A percentile compares a stretch with the other conserved stretches of the same genome.
phyloP scores from a whole-genome alignment of 1,140 invertebrate species.

The Aphaenogaster floridana region DNA sequence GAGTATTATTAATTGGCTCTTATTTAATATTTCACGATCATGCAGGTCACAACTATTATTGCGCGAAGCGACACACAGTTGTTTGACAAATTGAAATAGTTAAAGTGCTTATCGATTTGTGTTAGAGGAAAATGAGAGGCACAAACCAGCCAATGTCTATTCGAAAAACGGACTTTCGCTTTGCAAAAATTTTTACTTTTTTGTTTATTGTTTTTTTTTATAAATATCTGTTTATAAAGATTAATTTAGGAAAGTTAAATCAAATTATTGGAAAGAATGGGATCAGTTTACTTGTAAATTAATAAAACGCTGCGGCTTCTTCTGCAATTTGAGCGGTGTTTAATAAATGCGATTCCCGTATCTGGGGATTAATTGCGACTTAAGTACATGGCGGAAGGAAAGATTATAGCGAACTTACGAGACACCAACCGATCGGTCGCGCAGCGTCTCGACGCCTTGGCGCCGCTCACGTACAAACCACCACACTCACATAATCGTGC shows the following conservation, averaged over 20 bases:
- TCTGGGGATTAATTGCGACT: conserved; percentile 38
- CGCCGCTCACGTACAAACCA: conserved; percentile 66
- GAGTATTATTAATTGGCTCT: neutral
- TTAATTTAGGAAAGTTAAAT: conserved; percentile 8
- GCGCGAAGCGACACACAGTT: neutral
- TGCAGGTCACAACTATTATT: neutral
- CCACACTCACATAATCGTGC: neutral
- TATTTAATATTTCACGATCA: conserved; percentile 4
- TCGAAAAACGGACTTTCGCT: neutral
- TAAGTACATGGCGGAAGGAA: conserved; percentile 51
- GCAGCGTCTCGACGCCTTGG: conserved; percentile 76
- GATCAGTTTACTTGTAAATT: neutral
- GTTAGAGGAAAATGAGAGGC: neutral
- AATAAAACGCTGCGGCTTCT: neutral
- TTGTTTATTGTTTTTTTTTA: neutral
- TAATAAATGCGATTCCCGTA: neutral
- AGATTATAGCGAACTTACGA: conserved; percentile 53
- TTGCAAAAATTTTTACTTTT: neutral
- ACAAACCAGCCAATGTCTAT: neutral
- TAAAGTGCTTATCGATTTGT: conserved; percentile 22
- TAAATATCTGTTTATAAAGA: neutral
- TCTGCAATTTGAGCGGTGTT: neutral
- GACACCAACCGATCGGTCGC: conserved; percentile 61
- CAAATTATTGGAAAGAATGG: neutral
- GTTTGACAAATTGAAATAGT: neutral